Conservation (phyloP, 1,140 invertebrate species). For the Macrocentrus cingulum region DNA sequence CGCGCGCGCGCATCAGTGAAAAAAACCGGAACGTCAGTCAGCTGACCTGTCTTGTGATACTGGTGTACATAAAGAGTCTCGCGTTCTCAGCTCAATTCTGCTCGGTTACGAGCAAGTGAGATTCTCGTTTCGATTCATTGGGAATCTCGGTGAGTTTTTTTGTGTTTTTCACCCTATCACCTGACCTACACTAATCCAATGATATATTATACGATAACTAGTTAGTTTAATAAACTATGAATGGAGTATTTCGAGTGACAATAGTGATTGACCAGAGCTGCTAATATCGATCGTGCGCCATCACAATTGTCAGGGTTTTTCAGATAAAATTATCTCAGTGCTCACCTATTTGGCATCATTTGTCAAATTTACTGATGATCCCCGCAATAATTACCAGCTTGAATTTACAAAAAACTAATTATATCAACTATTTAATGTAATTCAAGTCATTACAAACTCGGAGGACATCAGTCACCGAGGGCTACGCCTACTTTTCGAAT, state of each 20-base stretch:
- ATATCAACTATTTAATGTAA: too few relatives aligned
- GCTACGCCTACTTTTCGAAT: constrained; percentile 54
- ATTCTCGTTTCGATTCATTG: constrained; percentile 31
- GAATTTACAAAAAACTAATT: too few relatives aligned
- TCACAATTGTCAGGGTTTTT: not conserved
- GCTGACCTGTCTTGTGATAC: constrained; percentile 50
- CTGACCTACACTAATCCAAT: too few relatives aligned
- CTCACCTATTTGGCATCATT: not conserved
- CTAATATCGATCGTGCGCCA: not conserved
- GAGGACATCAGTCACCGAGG: constrained; percentile 34
- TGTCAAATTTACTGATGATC: not conserved
- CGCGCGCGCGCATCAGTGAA: not conserved
- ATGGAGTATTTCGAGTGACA: too few relatives aligned
- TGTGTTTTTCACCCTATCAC: not conserved
- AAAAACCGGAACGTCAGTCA: constrained; percentile 25
- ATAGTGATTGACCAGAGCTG: too few relatives aligned
- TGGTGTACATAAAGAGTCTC: constrained; percentile 31
- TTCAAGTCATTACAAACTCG: constrained; percentile 20
- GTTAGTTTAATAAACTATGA: too few relatives aligned
- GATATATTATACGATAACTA: too few relatives aligned
- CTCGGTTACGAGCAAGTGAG: not conserved
- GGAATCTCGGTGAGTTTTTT: constrained; percentile 39
- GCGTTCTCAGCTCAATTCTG: not conserved
- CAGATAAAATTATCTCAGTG: constrained; percentile 14
- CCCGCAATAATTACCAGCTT: not conserved